phyloP scores from a whole-genome alignment of 2,797 vertebrate species.

The Peromyscus attwateri region DNA sequence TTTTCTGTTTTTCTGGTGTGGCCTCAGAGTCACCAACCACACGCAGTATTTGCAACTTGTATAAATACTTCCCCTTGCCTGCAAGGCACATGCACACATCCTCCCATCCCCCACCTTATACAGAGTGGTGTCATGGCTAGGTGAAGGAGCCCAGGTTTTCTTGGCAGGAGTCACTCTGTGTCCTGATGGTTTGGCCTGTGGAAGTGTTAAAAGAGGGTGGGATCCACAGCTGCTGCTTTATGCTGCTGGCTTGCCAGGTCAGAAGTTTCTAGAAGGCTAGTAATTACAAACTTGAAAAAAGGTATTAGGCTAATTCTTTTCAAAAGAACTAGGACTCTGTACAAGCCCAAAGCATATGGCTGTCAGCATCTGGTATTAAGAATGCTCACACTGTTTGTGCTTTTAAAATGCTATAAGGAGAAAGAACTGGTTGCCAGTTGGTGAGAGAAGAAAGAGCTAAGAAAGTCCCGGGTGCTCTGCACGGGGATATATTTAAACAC shows the following conservation, averaged over 20 bases:
- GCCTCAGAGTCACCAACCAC: neutral
- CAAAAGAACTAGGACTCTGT: neutral
- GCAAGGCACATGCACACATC: neutral
- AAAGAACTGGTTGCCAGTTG: slow-evolving; percentile 5
- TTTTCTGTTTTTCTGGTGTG: neutral
- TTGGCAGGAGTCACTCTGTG: neutral
- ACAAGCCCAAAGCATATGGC: neutral
- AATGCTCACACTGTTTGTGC: neutral
- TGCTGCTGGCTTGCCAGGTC: neutral
- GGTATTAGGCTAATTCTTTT: neutral
- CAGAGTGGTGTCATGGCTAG: neutral
- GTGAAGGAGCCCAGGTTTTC: slow-evolving; percentile 18
- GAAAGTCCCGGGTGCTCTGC: neutral
- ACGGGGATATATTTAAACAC: slow-evolving; percentile 18
- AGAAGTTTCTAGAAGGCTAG: slow-evolving; percentile 44
- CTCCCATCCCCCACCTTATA: neutral
- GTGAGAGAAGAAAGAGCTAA: neutral
- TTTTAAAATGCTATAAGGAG: neutral
- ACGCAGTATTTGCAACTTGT: neutral
- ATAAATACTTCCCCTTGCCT: neutral
- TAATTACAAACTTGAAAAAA: slow-evolving; percentile 10
- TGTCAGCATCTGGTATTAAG: neutral
- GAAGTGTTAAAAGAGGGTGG: neutral
- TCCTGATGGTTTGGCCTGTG: neutral
- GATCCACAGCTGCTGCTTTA: neutral